These are phyloP conservation scores for Drosophila willistoni DNA, from an alignment of 1,140 invertebrate species.

Conservation along the genomic window DNA sequence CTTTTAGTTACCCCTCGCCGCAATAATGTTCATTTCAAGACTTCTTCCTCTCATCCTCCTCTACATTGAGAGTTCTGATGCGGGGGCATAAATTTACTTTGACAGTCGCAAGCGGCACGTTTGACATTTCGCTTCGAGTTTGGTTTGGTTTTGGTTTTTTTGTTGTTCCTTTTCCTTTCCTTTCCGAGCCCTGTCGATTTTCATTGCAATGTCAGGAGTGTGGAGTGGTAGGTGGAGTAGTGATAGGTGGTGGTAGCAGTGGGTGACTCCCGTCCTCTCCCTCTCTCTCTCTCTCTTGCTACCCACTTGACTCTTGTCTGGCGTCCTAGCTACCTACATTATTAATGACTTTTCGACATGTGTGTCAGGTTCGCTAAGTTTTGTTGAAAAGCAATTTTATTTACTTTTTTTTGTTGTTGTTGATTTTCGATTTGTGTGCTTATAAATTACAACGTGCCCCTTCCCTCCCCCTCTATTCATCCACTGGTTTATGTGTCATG, in stretches of 20 bases:
- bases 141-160: slow-evolving; percentile 5
- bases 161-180: background rate
- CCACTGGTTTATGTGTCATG: slow-evolving; percentile 60
- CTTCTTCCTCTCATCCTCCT: background rate
- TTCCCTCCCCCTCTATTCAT: background rate
- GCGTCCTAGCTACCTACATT: slow-evolving; percentile 61
- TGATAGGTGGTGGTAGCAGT: background rate
- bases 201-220: slow-evolving; percentile 46
- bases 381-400: slow-evolving; percentile 81
- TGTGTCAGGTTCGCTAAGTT: slow-evolving; percentile 78
- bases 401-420: slow-evolving; percentile 66
- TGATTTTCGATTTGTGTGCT: slow-evolving; percentile 60
- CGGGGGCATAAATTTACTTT: slow-evolving; percentile 81
- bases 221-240: slow-evolving; percentile 6
- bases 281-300: background rate
- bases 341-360: slow-evolving; percentile 79
- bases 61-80: background rate
- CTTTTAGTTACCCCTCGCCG: slow-evolving; percentile 61
- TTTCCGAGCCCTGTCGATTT: slow-evolving; percentile 52
- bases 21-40: slow-evolving; percentile 8
- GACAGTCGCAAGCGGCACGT: slow-evolving; percentile 71
- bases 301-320: slow-evolving; percentile 41
- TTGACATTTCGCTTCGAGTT: slow-evolving; percentile 55
- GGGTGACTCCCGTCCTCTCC: background rate
- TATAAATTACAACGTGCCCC: slow-evolving; percentile 50